Evolutionary conservation across 2,888 invertebrate species (phyloP).

Genomic region (Holacanthella duospinosa): DNA sequence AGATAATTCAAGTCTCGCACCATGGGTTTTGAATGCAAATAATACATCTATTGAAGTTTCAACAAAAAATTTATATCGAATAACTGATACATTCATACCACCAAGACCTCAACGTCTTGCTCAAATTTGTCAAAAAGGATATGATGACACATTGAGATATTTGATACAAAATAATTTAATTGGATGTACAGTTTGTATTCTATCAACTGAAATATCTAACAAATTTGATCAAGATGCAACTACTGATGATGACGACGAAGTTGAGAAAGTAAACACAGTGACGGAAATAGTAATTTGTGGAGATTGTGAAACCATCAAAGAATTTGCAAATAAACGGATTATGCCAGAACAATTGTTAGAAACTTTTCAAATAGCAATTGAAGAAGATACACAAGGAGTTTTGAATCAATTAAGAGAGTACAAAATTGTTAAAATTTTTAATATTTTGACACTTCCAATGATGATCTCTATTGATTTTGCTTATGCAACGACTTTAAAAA

Average conservation of each 20-base stretch:
- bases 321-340: background rate
- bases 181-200: background rate
- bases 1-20: background rate
- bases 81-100: background rate
- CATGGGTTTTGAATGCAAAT: background rate
- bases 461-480: background rate
- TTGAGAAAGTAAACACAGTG: too few species aligned
- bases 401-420: background rate
- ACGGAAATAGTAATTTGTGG: too few species aligned
- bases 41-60: background rate
- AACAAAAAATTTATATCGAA: background rate
- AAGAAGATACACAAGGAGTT: background rate
- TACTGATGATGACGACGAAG: background rate
- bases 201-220: background rate
- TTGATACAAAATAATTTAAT: background rate
- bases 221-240: background rate
- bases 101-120: background rate
- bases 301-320: background rate
- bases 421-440: background rate
- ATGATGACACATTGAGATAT: background rate
- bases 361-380: background rate
- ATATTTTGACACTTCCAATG: background rate
- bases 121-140: conserved; percentile 1
- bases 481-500: background rate
- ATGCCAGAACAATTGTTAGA: background rate